Conservation (phyloP, 2,797 vertebrate genomes). For the Odontamblyopus rebecca region DNA sequence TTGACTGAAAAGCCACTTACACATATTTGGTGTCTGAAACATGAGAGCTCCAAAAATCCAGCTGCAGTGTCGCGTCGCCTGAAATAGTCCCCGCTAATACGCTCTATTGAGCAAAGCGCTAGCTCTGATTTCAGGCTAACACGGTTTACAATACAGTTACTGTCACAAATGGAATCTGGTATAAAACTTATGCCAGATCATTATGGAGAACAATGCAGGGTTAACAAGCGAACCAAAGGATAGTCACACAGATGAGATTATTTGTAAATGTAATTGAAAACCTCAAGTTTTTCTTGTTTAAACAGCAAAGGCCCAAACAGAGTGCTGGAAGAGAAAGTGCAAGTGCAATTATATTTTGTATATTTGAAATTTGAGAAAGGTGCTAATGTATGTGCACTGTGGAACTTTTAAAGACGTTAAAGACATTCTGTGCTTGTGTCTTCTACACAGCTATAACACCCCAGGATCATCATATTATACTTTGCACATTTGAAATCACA, state of each 20-base stretch:
- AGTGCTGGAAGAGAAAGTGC: too few species aligned
- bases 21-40: constrained; percentile 2
- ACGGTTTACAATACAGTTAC: not conserved
- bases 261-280: too few species aligned
- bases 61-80: not conserved
- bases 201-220: not conserved
- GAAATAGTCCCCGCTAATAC: not conserved
- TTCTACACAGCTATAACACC: too few species aligned
- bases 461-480: too few species aligned
- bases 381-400: too few species aligned
- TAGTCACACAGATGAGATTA: not conserved
- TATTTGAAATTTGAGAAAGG: too few species aligned
- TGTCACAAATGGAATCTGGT: not conserved
- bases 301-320: too few species aligned
- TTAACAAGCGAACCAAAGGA: not conserved
- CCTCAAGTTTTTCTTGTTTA: too few species aligned
- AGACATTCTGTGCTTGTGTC: too few species aligned
- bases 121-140: not conserved
- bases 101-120: not conserved
- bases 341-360: too few species aligned
- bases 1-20: not conserved
- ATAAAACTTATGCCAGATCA: not conserved
- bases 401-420: too few species aligned
- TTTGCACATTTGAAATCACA: too few species aligned
- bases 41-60: not conserved